Conservation (phyloP, 2,797 vertebrate species). For the Rhinella marina region DNA sequence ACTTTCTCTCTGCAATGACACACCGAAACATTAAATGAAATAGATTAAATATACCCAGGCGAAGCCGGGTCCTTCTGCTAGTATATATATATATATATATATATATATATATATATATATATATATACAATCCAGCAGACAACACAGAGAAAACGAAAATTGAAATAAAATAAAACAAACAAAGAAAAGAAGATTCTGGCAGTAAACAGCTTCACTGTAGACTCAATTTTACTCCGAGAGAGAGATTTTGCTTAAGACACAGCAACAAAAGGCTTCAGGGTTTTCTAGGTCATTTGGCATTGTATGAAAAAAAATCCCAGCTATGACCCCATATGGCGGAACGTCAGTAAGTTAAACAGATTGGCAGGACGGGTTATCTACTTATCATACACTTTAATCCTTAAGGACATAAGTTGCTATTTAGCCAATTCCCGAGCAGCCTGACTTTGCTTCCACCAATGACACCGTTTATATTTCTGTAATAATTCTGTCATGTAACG, state of each 20-base stretch:
- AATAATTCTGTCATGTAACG: conserved; percentile 69
- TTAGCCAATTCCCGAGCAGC: conserved; percentile 71
- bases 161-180: not conserved
- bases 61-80: too few relatives aligned
- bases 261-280: conserved; percentile 66
- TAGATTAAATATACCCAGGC: not conserved
- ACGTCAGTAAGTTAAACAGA: conserved; percentile 72
- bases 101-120: not conserved
- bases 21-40: too few relatives aligned
- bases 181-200: too few relatives aligned
- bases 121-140: conserved; percentile 6
- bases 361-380: conserved; percentile 69
- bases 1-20: too few relatives aligned
- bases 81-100: conserved; percentile 5
- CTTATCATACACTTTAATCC: conserved; percentile 67
- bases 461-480: conserved; percentile 68
- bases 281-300: conserved; percentile 73
- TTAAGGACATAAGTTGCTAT: conserved; percentile 71
- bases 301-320: conserved; percentile 69
- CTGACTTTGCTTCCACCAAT: conserved; percentile 71
- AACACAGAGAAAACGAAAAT: not conserved
- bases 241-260: conserved; percentile 7
- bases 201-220: not conserved
- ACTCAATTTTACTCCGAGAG: not conserved
- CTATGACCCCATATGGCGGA: conserved; percentile 72